Percentiles rank a stretch among this genome's conserved stretches.
Conservation (phyloP, 2,113 vertebrate genomes). For the Andinoacara biseriatus region DNA sequence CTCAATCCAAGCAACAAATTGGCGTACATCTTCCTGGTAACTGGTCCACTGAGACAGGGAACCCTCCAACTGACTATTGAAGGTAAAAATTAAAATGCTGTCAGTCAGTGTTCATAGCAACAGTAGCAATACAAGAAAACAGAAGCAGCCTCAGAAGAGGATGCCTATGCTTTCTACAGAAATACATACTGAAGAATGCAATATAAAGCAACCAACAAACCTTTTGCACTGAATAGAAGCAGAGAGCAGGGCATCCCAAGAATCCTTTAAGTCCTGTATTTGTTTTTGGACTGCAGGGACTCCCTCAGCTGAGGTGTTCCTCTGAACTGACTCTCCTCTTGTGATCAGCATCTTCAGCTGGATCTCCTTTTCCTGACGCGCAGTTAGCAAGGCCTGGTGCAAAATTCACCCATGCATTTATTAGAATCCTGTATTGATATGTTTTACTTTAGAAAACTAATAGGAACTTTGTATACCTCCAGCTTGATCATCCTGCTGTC, state of each 20-base stretch:
- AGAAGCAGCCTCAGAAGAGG: neutral
- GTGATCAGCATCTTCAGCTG: slow-evolving; percentile 93
- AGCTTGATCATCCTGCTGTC: slow-evolving; percentile 94
- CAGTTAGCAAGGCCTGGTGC: slow-evolving; percentile 85
- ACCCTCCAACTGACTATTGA: slow-evolving; percentile 91
- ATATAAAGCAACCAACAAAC: slow-evolving; percentile 62
- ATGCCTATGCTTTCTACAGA: neutral
- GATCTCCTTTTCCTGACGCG: slow-evolving; percentile 96
- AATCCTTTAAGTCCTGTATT: slow-evolving; percentile 89
- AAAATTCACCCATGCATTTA: slow-evolving; percentile 1
- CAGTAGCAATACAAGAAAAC: neutral
- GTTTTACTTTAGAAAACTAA: neutral
- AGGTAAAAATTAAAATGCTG: slow-evolving; percentile 18
- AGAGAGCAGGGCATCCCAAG: slow-evolving; percentile 90
- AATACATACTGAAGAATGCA: neutral
- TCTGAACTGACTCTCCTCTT: slow-evolving; percentile 92
- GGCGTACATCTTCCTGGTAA: slow-evolving; percentile 93
- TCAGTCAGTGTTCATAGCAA: neutral
- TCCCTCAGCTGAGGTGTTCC: slow-evolving; percentile 92
- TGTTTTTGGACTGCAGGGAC: slow-evolving; percentile 84
- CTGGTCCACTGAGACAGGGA: slow-evolving; percentile 97
- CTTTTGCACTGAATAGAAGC: slow-evolving; percentile 94
- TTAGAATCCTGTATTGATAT: neutral
- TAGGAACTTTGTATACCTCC: slow-evolving; percentile 82
- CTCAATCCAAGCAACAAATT: slow-evolving; percentile 93